These are phyloP conservation scores for Nycticorax nycticorax DNA, from an alignment of 2,113 vertebrate species.

Conservation along the genomic window DNA sequence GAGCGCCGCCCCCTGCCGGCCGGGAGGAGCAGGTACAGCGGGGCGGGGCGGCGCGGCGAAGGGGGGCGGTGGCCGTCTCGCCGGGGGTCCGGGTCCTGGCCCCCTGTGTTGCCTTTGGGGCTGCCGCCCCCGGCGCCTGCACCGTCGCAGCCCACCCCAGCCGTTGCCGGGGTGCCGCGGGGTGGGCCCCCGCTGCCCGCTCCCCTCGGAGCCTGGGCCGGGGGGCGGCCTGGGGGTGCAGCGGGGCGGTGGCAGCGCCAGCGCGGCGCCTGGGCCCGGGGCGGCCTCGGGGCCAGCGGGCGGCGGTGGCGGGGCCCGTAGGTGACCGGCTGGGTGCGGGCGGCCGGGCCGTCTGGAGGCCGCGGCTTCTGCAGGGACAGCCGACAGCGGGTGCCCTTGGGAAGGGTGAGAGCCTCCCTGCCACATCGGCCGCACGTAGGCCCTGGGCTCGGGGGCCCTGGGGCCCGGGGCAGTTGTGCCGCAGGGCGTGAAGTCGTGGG, in stretches of 20 bases:
- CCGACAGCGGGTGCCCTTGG: neutral
- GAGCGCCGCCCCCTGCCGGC: neutral
- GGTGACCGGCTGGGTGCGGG: neutral
- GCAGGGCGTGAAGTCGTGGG: accelerated
- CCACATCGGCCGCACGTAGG: neutral
- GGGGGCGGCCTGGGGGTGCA: neutral
- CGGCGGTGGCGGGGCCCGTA: neutral
- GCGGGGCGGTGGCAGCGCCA: neutral
- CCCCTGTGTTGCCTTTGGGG: neutral
- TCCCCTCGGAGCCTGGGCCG: neutral
- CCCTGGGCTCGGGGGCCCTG: too few relatives aligned
- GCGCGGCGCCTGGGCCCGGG: neutral
- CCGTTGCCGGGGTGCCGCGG: neutral
- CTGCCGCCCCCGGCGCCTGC: too few relatives aligned
- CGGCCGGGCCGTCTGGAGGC: neutral
- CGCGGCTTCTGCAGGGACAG: neutral
- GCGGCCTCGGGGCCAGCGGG: neutral
- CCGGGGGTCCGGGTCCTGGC: too few relatives aligned
- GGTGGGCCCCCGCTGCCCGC: too few relatives aligned
- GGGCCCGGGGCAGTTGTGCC: neutral
- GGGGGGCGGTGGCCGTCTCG: neutral
- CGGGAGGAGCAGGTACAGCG: neutral
- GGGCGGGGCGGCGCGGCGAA: too few relatives aligned
- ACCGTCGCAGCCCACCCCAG: neutral
- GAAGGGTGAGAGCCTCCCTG: accelerated